Base-by-base conservation (phyloP, 2,888 invertebrate genomes). In the Charanyca ferruginea region DNA sequence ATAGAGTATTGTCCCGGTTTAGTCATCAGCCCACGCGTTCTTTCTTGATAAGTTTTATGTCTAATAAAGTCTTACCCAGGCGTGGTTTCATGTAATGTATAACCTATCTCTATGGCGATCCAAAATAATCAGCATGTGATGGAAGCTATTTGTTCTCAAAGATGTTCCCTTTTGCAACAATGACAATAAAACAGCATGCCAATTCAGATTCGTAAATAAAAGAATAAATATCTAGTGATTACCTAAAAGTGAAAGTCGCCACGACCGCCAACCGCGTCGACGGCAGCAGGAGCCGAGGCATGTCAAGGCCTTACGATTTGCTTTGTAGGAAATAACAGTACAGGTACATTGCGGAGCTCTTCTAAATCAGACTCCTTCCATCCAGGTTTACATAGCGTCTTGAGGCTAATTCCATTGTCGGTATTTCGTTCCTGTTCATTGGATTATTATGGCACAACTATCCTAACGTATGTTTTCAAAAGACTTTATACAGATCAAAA, bases 361-460 rank as follows among this genome's bases (percentile, higher is more conserved):
- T 60, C 53, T 60, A 63, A 53, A 53, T 57, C 22, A 38, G 9
- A 60, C n/a, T 22, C 54, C 59, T 68, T 74, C 78, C 71, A 49
- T 70, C 49, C 61, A 53, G 23, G 44, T 38, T 49, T 22, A 48
- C 23, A 25, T 16, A 32, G 47, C 7, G 20, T 60, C 66, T 79
- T 52, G 52, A 48, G 16, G 38, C 25, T 49, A 54, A 58, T 45
- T 66, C 65, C 54, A 53, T 68, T 59, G 55, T 49, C 35, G 60
- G 44, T 42, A 51, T 51, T 38, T 75, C 5, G 20, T 65, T 83
- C 88, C 89, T 90, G 89, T 86, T 83, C 77, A 80, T 85, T 75
- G 67, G 85, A 84, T 75, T 71, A 88, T 87, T 87, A 83, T 83
- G 79, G 85, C 82, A 86, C 78, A 74, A 64, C 38, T 59, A 73